These are phyloP conservation scores for Centroberyx gerrardi DNA, from an alignment of 2,797 vertebrate genomes.

Conservation along the genomic window DNA sequence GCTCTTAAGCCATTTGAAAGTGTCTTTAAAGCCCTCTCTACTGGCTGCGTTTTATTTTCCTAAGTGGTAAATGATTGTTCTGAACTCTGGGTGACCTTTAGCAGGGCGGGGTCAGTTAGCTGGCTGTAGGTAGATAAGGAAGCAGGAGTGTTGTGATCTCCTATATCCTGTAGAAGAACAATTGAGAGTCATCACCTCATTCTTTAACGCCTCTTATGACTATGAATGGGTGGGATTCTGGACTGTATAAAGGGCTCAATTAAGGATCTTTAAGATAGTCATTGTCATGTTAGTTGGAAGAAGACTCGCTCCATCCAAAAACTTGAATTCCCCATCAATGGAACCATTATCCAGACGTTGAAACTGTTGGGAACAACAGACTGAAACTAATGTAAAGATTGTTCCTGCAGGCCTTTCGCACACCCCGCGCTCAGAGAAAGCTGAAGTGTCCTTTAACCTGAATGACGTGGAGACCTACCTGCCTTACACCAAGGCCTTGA, in stretches of 20 bases:
- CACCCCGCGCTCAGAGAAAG: constrained; percentile 89
- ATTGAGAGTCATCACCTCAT: neutral
- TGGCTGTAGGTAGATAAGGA: neutral
- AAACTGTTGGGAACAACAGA: too few relatives aligned
- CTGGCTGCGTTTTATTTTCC: too few relatives aligned
- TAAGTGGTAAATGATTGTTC: neutral
- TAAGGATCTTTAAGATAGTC: neutral
- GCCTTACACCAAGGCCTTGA: constrained; percentile 83
- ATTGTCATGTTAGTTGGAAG: neutral
- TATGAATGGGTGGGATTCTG: neutral
- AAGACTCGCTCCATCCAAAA: neutral
- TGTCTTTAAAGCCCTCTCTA: too few relatives aligned
- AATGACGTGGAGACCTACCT: constrained; percentile 78
- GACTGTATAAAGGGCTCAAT: neutral
- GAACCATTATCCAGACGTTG: too few relatives aligned
- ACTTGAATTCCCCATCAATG: too few relatives aligned
- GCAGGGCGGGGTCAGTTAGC: neutral
- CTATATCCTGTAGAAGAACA: neutral
- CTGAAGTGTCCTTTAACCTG: constrained; percentile 86
- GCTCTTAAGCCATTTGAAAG: too few relatives aligned
- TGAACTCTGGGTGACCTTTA: constrained; percentile 1
- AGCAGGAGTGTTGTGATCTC: neutral
- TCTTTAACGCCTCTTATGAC: neutral
- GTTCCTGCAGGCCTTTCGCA: constrained; percentile 89
- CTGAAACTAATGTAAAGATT: neutral